Percentiles rank a stretch among this genome's conserved stretches.
phyloP scores from a whole-genome alignment of 1,140 invertebrate genomes.

The Drosophila bipectinata region DNA sequence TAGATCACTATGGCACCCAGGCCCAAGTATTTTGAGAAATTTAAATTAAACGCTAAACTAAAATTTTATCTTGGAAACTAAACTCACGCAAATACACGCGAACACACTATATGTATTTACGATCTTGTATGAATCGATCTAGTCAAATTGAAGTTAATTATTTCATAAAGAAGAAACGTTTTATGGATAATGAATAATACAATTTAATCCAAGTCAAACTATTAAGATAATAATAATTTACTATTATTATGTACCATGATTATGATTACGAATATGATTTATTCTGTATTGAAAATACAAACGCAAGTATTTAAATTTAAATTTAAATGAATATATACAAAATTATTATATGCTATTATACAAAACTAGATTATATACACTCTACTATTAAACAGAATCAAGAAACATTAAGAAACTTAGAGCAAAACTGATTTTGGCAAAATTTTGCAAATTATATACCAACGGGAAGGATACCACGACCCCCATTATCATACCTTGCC shows the following conservation, averaged over 20 bases:
- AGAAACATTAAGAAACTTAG: slow-evolving; percentile 59
- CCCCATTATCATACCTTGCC: slow-evolving; percentile 68
- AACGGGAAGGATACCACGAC: slow-evolving; percentile 53
- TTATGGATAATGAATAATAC: slow-evolving; percentile 43
- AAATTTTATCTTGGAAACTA: slow-evolving; percentile 69
- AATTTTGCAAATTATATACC: slow-evolving; percentile 75
- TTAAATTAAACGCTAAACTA: slow-evolving; percentile 69
- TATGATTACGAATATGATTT: slow-evolving; percentile 50
- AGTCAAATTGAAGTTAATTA: slow-evolving; percentile 83
- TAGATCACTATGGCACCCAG: slow-evolving; percentile 55
- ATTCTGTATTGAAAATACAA: slow-evolving; percentile 75
- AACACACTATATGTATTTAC: slow-evolving; percentile 73
- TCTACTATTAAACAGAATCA: slow-evolving; percentile 51
- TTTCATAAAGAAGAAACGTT: slow-evolving; percentile 65
- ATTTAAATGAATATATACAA: slow-evolving; percentile 61
- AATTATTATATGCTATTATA: slow-evolving; percentile 80
- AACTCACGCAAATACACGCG: slow-evolving; percentile 39
- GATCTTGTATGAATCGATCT: slow-evolving; percentile 76
- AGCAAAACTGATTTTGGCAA: slow-evolving; percentile 80
- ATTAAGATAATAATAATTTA: slow-evolving; percentile 78
- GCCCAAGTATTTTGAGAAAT: slow-evolving; percentile 50
- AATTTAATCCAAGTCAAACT: slow-evolving; percentile 69
- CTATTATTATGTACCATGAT: slow-evolving; percentile 68
- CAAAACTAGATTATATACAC: slow-evolving; percentile 75
- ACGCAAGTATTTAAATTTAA: slow-evolving; percentile 71